These are phyloP conservation scores for Chrysogorgia sp. DNA, from an alignment of 92 coral and sea anemone genomes.

Conservation along the genomic window DNA sequence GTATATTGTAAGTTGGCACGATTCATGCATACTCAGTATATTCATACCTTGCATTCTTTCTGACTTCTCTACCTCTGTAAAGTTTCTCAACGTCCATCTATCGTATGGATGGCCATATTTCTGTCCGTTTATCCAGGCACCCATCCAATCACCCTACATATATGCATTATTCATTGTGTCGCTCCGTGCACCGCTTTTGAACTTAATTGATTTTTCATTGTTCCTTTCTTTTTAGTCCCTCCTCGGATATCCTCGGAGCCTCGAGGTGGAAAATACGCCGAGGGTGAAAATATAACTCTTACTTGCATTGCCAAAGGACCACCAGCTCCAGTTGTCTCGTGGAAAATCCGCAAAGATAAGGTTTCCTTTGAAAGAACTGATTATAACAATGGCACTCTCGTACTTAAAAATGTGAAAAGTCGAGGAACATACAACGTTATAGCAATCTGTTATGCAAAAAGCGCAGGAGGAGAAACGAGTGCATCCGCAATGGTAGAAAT, in stretches of 20 bases:
- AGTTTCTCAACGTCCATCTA: no score
- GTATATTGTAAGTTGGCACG: slow-evolving; percentile 64
- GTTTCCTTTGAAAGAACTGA: neutral
- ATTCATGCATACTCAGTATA: no score
- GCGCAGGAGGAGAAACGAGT: slow-evolving; percentile 39
- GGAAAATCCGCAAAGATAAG: neutral
- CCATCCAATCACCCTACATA: no score
- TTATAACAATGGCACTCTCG: slow-evolving; percentile 11
- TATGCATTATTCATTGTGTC: neutral
- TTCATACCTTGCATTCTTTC: neutral
- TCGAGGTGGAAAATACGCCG: neutral
- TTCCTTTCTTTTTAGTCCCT: slow-evolving; percentile 31
- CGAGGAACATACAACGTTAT: slow-evolving; percentile 12
- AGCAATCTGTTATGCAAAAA: slow-evolving; percentile 33
- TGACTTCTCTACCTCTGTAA: neutral
- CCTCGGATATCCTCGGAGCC: slow-evolving; percentile 42
- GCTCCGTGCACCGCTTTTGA: neutral
- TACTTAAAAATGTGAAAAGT: slow-evolving; percentile 22
- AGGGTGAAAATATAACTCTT: slow-evolving; percentile 22
- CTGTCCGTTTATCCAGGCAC: no score
- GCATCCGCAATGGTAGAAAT: slow-evolving; percentile 12
- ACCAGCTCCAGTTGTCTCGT: neutral
- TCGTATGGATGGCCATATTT: no score
- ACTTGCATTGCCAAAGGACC: slow-evolving; percentile 28
- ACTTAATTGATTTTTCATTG: neutral